Percentiles rank a stretch among this genome's conserved stretches.
Conservation (phyloP, 2,888 invertebrate genomes). For the Melanargia galathea region DNA sequence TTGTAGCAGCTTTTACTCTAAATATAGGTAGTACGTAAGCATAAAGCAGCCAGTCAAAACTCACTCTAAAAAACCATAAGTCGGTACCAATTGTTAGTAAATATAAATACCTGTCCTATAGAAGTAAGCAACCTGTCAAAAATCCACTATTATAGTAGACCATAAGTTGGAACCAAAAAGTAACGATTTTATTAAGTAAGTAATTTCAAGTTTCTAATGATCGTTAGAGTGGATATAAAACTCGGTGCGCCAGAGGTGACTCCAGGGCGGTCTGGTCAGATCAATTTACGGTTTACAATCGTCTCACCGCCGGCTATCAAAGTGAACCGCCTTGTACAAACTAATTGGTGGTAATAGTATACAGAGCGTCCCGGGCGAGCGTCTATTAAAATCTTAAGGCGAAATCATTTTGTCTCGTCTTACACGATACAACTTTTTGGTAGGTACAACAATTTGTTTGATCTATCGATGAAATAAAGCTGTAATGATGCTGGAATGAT, state of each 20-base stretch:
- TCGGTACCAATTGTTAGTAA: too few relatives aligned
- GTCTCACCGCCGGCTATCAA: constrained; percentile 63
- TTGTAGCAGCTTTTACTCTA: too few relatives aligned
- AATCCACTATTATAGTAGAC: background rate
- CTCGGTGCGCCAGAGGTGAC: constrained; percentile 32
- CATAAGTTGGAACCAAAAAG: background rate
- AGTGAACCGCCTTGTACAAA: constrained; percentile 61
- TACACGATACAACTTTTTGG: constrained; percentile 25
- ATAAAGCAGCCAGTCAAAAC: too few relatives aligned
- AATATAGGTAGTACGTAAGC: too few relatives aligned
- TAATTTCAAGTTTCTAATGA: constrained; percentile 22
- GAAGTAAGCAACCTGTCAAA: background rate
- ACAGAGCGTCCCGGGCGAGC: constrained; percentile 46
- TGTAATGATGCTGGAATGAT: background rate
- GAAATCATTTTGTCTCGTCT: constrained; percentile 37
- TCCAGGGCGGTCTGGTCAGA: constrained; percentile 65
- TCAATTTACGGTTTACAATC: constrained; percentile 76
- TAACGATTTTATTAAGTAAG: constrained; percentile 12
- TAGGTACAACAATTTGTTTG: constrained; percentile 14
- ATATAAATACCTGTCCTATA: too few relatives aligned
- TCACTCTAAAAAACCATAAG: too few relatives aligned
- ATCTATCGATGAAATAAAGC: background rate
- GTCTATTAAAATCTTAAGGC: constrained; percentile 45
- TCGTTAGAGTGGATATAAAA: constrained; percentile 30
- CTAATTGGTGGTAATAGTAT: constrained; percentile 78